These are phyloP conservation scores for Xiphophorus maculatus DNA, from an alignment of 2,113 vertebrate genomes.

Conservation along the genomic window DNA sequence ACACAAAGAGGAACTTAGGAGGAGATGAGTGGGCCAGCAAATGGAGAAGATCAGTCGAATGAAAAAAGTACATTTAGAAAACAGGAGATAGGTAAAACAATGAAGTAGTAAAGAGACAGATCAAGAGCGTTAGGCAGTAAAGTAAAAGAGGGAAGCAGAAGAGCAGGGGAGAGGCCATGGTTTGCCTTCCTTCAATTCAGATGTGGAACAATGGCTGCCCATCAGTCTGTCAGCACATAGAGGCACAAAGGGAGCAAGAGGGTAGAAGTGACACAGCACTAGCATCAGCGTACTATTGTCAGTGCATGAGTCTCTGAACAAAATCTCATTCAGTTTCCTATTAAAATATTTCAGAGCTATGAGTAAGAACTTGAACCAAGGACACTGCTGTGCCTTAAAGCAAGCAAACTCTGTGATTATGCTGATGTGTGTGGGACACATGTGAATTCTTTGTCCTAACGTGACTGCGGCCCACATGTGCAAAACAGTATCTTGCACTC, in stretches of 20 bases:
- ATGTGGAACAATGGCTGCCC: slow-evolving; percentile 78
- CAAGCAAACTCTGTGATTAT: slow-evolving; percentile 43
- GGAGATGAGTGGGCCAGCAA: slow-evolving; percentile 39
- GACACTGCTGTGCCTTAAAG: slow-evolving; percentile 19
- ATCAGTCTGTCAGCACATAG: slow-evolving; percentile 79
- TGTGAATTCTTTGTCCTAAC: slow-evolving; percentile 12
- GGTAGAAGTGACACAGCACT: slow-evolving; percentile 60
- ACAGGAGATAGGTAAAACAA: slow-evolving; percentile 22
- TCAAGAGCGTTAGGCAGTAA: slow-evolving; percentile 9
- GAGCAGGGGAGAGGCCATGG: slow-evolving; percentile 59
- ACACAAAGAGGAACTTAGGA: slow-evolving; percentile 42
- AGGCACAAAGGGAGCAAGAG: slow-evolving; percentile 73
- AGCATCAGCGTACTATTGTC: slow-evolving; percentile 77
- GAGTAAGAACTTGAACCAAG: slow-evolving; percentile 50
- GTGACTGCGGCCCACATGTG: slow-evolving; percentile 35
- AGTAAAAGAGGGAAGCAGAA: slow-evolving; percentile 43
- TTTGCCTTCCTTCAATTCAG: slow-evolving; percentile 81
- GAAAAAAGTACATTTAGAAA: slow-evolving; percentile 26
- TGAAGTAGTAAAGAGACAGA: slow-evolving; percentile 31
- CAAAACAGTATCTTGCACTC: slow-evolving; percentile 22
- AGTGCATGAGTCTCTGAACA: slow-evolving; percentile 48
- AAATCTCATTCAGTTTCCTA: slow-evolving; percentile 57
- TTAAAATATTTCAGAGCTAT: slow-evolving; percentile 56
- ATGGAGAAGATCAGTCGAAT: slow-evolving; percentile 39
- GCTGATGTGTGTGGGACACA: slow-evolving; percentile 20